phyloP scores from a whole-genome alignment of 2,888 invertebrate species.

The Germaria angustata region DNA sequence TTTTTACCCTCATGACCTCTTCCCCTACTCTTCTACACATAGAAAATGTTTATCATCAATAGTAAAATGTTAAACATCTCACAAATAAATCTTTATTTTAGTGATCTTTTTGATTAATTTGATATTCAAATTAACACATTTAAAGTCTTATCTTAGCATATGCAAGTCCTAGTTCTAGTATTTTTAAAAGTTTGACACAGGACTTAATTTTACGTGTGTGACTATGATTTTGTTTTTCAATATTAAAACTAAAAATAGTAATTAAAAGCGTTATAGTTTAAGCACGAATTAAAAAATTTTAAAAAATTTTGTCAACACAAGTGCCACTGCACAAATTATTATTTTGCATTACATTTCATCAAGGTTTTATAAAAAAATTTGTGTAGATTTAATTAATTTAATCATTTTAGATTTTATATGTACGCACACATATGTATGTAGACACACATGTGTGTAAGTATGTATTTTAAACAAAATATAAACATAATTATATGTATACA shows the following conservation, averaged over 20 bases:
- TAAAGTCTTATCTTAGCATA: neutral
- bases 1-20: no score
- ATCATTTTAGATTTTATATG: neutral
- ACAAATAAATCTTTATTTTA: neutral
- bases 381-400: neutral
- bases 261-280: neutral
- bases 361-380: neutral
- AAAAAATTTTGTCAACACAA: neutral
- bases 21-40: no score
- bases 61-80: neutral
- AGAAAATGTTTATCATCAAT: no score
- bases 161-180: neutral
- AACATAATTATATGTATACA: no score
- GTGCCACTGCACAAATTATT: constrained; percentile 27
- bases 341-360: constrained; percentile 15
- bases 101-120: neutral
- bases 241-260: neutral
- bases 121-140: constrained; percentile 1
- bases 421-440: neutral
- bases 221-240: neutral
- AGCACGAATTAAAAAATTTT: neutral
- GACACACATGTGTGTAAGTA: no score
- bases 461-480: no score
- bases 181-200: neutral
- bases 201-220: neutral